Percentiles rank a stretch among this genome's conserved stretches.
phyloP scores from a whole-genome alignment of 2,113 vertebrate genomes.

The Gyps fulvus region DNA sequence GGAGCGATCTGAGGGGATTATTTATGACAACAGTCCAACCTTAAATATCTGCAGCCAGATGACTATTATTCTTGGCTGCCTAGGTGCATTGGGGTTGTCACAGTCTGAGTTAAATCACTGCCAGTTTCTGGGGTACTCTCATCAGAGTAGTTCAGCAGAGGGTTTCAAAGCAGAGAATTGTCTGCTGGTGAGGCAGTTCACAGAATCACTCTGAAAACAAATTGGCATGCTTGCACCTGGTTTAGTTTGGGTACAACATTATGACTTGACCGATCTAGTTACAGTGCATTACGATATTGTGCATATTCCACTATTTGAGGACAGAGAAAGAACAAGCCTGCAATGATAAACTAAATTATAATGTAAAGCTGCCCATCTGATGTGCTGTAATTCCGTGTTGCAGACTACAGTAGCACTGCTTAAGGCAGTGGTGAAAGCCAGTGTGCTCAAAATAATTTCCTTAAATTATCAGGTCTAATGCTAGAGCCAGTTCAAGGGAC shows the following conservation, averaged over 20 bases:
- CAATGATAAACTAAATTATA: not conserved
- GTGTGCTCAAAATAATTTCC: not conserved
- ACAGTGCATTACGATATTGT: accelerated
- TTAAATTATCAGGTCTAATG: not conserved
- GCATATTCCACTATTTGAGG: not conserved
- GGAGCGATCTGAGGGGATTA: not conserved
- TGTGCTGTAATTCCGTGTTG: not conserved
- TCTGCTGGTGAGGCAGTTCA: not conserved
- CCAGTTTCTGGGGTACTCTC: not conserved
- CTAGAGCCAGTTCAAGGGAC: not conserved
- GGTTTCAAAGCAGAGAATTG: not conserved
- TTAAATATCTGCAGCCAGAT: not conserved
- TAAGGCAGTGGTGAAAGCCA: not conserved
- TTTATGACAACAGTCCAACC: not conserved
- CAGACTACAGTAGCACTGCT: not conserved
- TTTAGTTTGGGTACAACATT: not conserved
- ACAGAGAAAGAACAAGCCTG: not conserved
- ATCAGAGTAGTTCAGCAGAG: not conserved
- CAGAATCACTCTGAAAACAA: not conserved
- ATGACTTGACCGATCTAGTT: not conserved
- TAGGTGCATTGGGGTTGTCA: not conserved
- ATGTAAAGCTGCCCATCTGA: not conserved
- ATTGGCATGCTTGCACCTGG: not conserved
- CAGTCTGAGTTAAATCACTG: not conserved
- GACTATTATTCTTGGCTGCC: not conserved